Percentiles rank a stretch among this genome's conserved stretches.
Evolutionary conservation across 2,113 vertebrate genomes (phyloP).

Genomic region (Corydoras sp.): DNA sequence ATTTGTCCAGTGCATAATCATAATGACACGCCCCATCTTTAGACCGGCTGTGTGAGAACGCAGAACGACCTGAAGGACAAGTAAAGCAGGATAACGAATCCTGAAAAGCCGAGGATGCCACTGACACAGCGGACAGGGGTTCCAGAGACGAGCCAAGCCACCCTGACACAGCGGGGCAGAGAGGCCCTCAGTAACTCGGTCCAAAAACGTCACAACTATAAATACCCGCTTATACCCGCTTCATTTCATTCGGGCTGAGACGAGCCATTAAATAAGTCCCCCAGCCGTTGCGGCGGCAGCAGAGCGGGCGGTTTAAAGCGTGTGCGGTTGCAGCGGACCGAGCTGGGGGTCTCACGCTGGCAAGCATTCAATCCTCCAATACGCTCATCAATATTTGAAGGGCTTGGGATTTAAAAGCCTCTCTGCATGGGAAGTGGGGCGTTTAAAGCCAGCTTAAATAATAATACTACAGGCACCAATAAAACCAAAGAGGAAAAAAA

Average conservation of each 20-base stretch:
- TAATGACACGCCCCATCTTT: not conserved
- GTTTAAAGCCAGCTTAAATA: constrained; percentile 75
- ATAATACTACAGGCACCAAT: constrained; percentile 60
- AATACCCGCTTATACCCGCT: constrained; percentile 31
- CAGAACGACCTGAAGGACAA: not conserved
- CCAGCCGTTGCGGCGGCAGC: constrained; percentile 48
- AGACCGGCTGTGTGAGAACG: not conserved
- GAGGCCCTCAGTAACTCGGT: too few relatives aligned
- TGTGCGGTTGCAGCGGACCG: constrained; percentile 39
- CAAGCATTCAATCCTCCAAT: constrained; percentile 64
- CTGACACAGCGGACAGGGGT: not conserved
- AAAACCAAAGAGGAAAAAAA: constrained; percentile 32
- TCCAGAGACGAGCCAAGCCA: constrained; percentile 21
- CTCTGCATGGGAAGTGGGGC: constrained; percentile 66
- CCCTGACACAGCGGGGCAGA: constrained; percentile 28
- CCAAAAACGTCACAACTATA: too few relatives aligned
- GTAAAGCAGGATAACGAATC: not conserved
- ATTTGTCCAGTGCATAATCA: too few relatives aligned
- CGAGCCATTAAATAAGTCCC: constrained; percentile 53
- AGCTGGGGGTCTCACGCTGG: constrained; percentile 60
- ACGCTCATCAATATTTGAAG: constrained; percentile 74
- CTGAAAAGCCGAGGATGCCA: not conserved
- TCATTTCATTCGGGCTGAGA: constrained; percentile 53
- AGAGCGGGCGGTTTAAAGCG: constrained; percentile 31
- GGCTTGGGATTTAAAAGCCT: constrained; percentile 70